Percentiles rank a stretch among this genome's conserved stretches.
phyloP scores from a whole-genome alignment of 2,888 invertebrate species.

The Bimastos eiseni region DNA sequence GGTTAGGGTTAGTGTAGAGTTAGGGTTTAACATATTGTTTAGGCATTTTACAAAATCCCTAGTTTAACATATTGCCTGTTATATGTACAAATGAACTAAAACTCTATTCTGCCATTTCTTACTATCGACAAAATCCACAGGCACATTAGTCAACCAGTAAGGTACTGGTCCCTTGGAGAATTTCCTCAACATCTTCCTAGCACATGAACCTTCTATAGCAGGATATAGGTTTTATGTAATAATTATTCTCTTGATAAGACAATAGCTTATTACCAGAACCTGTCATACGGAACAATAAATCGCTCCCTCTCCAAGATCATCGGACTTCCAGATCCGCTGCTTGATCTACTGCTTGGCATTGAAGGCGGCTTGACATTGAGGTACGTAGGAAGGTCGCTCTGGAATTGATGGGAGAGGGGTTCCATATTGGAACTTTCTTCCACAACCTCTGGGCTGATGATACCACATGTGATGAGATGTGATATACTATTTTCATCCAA shows the following conservation, averaged over 20 bases:
- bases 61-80: no score
- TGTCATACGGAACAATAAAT: constrained; percentile 43
- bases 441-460: constrained; percentile 56
- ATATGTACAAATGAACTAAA: no score
- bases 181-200: not conserved
- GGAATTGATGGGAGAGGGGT: not conserved
- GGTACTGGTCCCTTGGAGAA: not conserved
- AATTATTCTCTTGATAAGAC: not conserved
- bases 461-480: constrained; percentile 62
- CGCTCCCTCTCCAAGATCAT: constrained; percentile 52
- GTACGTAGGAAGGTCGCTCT: constrained; percentile 42
- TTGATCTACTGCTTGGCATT: constrained; percentile 59
- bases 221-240: not conserved
- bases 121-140: not conserved
- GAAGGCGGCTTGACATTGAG: constrained; percentile 59
- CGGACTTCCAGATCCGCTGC: constrained; percentile 58
- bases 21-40: no score
- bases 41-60: no score
- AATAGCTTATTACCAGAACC: constrained; percentile 39
- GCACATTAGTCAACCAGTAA: not conserved
- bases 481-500: constrained; percentile 63
- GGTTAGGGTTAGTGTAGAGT: no score
- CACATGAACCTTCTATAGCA: not conserved
- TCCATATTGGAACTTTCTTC: constrained; percentile 41
- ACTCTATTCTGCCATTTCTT: no score